Conservation (phyloP, 2,888 invertebrate genomes). For the Drosophila maculinotata region DNA sequence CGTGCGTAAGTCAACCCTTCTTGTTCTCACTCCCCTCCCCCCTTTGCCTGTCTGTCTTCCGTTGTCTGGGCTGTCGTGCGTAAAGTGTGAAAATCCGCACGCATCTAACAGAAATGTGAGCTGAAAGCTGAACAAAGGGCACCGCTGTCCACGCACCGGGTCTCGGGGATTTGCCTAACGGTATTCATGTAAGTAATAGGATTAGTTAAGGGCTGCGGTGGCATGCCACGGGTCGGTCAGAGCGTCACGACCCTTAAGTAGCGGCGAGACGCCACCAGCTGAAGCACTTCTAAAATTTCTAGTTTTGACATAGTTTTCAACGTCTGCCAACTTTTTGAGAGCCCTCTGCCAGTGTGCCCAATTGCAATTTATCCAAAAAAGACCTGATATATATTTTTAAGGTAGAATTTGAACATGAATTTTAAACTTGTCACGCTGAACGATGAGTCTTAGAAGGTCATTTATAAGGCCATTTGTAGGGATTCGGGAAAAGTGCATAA, state of each 20-base stretch:
- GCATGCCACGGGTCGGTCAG: conserved; percentile 12
- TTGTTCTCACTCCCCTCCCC: background rate
- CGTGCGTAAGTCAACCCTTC: conserved; percentile 53
- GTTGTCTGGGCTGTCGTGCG: conserved; percentile 53
- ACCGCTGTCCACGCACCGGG: conserved; percentile 37
- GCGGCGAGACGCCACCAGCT: background rate
- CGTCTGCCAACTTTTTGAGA: conserved; percentile 36
- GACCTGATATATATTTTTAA: no score
- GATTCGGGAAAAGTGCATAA: no score
- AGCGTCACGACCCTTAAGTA: conserved; percentile 10
- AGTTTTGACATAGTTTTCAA: conserved; percentile 39
- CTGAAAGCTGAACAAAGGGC: conserved; percentile 45
- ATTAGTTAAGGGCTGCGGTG: conserved; percentile 48
- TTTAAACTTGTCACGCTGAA: no score
- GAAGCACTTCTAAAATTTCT: background rate
- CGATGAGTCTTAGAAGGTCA: no score
- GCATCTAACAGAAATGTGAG: conserved; percentile 53
- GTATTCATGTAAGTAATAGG: conserved; percentile 73
- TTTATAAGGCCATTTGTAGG: no score
- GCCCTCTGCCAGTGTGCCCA: conserved; percentile 17
- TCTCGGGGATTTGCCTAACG: conserved; percentile 48
- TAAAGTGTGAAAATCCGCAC: conserved; percentile 75
- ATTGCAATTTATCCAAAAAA: conserved; percentile 6
- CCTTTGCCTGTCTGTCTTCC: background rate
- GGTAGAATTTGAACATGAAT: no score